Evolutionary conservation across 2,113 vertebrate genomes (phyloP).

Genomic region (Dissostichus mawsoni): DNA sequence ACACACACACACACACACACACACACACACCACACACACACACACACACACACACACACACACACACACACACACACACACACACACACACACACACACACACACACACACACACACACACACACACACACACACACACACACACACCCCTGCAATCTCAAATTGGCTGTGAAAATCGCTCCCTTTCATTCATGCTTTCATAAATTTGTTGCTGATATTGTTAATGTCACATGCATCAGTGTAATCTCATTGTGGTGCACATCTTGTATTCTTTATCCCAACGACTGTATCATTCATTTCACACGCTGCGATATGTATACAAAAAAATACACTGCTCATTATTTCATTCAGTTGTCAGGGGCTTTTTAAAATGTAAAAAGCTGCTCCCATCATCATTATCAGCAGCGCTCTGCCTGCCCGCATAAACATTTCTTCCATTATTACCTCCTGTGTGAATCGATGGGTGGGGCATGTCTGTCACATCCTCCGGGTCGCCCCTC

Average conservation of each 20-base stretch:
- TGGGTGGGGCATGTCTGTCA: conserved; percentile 70
- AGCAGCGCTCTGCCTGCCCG: conserved; percentile 13
- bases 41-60: conserved; percentile 34
- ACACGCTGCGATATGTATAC: conserved; percentile 39
- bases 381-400: conserved; percentile 39
- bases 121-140: conserved; percentile 29
- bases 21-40: conserved; percentile 35
- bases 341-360: conserved; percentile 46
- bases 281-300: conserved; percentile 65
- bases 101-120: conserved; percentile 39
- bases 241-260: conserved; percentile 74
- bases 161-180: conserved; percentile 84
- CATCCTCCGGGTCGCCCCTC: conserved; percentile 50
- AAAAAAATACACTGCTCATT: conserved; percentile 42
- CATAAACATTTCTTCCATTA: conserved; percentile 66
- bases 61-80: conserved; percentile 51
- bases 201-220: conserved; percentile 78
- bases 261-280: conserved; percentile 62
- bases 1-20: conserved; percentile 36
- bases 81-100: conserved; percentile 39
- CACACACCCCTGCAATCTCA: conserved; percentile 69
- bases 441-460: conserved; percentile 42
- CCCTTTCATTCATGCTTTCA: conserved; percentile 80
- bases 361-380: conserved; percentile 38
- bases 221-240: conserved; percentile 76